Evolutionary conservation across 2,113 vertebrate genomes (phyloP).

Genomic region (Pedetes capensis): DNA sequence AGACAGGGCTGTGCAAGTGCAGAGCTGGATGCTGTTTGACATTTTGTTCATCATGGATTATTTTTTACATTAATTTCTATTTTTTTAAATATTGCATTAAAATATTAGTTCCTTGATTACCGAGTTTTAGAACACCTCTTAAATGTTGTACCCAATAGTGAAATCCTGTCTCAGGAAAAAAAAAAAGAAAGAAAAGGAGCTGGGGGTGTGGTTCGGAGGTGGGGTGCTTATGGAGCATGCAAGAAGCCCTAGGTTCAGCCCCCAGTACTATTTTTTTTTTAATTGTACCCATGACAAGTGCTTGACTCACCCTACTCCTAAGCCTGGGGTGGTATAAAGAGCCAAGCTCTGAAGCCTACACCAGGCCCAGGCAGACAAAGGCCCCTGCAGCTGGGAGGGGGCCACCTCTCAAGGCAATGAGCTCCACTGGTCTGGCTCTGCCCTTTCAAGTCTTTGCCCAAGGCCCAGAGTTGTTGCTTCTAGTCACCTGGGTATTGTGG

Average conservation of each 20-base stretch:
- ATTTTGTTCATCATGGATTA: neutral
- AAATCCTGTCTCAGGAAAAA: too few relatives aligned
- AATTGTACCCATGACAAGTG: neutral
- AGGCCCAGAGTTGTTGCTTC: neutral
- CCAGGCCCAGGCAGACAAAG: neutral
- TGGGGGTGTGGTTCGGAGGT: too few relatives aligned
- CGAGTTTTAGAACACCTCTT: neutral
- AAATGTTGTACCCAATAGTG: neutral
- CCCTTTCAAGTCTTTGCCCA: neutral
- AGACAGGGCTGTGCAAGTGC: neutral
- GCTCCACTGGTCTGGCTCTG: neutral
- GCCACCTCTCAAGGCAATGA: neutral
- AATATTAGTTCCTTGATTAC: neutral
- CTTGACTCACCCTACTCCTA: neutral
- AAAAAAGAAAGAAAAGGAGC: too few relatives aligned
- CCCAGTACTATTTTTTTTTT: too few relatives aligned
- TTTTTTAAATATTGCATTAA: neutral
- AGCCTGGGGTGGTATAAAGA: too few relatives aligned
- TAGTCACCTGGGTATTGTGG: neutral
- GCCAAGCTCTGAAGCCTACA: neutral
- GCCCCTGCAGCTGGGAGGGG: neutral
- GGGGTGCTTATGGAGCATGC: too few relatives aligned
- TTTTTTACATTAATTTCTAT: neutral
- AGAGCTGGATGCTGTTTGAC: neutral
- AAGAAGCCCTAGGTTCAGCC: too few relatives aligned